Percentiles rank a stretch among this genome's conserved stretches.
Conservation (phyloP, 2,888 invertebrate genomes). For the Latrodectus elegans region DNA sequence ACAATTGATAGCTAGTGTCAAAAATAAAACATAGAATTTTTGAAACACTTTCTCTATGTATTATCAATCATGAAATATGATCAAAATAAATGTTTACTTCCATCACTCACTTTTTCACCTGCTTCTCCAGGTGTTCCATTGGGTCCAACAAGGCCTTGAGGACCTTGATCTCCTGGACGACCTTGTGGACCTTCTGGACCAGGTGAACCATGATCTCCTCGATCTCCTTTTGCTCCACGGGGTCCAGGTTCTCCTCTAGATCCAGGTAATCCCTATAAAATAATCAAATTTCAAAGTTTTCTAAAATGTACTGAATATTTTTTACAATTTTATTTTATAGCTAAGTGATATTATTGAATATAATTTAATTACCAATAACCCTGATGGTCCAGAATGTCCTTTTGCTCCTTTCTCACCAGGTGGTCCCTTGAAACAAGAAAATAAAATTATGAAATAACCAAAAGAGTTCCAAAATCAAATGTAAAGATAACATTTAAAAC, state of each 20-base stretch:
- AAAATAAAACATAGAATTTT: no score
- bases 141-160: conserved; percentile 73
- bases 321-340: background rate
- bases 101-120: conserved; percentile 67
- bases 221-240: conserved; percentile 85
- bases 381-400: conserved; percentile 83
- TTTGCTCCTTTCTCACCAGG: conserved; percentile 81
- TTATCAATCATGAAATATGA: no score
- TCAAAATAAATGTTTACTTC: no score
- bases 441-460: background rate
- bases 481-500: background rate
- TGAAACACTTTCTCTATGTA: no score
- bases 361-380: conserved; percentile 78
- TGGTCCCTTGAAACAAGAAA: conserved; percentile 70
- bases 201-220: conserved; percentile 81
- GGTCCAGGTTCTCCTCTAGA: conserved; percentile 81
- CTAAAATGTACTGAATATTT: background rate
- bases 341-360: background rate
- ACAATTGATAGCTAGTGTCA: no score
- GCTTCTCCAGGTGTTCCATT: conserved; percentile 85
- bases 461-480: background rate
- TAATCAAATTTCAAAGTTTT: background rate
- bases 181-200: conserved; percentile 85
- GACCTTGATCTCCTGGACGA: conserved; percentile 72
- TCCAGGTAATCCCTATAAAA: conserved; percentile 81